These are phyloP conservation scores for Pherbina coryleti DNA, from an alignment of 2,888 invertebrate species.

Conservation along the genomic window DNA sequence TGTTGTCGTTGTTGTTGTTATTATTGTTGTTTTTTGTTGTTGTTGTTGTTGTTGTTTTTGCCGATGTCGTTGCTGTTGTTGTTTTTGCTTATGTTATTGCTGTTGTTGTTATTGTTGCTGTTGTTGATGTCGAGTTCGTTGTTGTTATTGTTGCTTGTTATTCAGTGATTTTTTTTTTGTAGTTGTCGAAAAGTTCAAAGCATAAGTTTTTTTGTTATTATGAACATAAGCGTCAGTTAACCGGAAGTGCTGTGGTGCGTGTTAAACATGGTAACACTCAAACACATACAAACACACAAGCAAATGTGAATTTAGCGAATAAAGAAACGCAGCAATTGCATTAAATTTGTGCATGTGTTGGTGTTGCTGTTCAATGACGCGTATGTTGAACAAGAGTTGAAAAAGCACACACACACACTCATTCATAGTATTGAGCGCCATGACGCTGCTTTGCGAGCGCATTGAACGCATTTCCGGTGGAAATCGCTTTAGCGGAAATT, in stretches of 20 bases:
- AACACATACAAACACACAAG: background rate
- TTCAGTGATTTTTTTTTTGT: background rate
- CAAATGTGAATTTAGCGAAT: background rate
- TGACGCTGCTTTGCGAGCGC: background rate
- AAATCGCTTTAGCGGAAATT: conserved; percentile 42
- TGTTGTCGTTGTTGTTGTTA: too few species aligned
- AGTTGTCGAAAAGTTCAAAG: background rate
- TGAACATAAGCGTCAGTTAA: background rate
- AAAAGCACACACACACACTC: background rate
- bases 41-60: conserved; percentile 43
- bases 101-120: too few species aligned
- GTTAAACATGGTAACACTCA: background rate
- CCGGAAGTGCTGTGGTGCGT: background rate
- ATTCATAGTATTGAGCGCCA: background rate
- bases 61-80: background rate
- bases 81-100: background rate
- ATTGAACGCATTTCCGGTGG: conserved; percentile 45
- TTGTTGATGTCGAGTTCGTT: conserved; percentile 19
- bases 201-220: too few species aligned
- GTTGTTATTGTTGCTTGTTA: background rate
- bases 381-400: background rate
- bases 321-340: background rate
- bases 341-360: background rate
- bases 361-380: background rate
- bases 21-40: too few species aligned